phyloP scores from a whole-genome alignment of 2,797 vertebrate species.

The Staurois parvus region DNA sequence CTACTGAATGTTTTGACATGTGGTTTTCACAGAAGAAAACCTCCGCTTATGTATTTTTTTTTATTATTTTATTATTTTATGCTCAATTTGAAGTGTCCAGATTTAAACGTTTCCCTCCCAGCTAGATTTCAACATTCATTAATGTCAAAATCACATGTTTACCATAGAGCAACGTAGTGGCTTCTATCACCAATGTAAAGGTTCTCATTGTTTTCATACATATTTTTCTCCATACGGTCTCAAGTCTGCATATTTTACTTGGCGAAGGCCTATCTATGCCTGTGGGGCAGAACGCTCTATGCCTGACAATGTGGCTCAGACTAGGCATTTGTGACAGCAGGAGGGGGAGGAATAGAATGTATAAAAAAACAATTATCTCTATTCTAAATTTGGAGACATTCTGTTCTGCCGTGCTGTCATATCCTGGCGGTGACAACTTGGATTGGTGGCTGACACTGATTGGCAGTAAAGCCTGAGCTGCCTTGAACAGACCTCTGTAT shows the following conservation, averaged over 20 bases:
- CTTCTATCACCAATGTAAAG: background rate
- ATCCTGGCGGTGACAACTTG: conserved; percentile 14
- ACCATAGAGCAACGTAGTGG: background rate
- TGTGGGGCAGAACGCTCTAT: background rate
- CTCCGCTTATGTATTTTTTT: no score
- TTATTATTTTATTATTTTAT: background rate
- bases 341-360: conserved; percentile 25
- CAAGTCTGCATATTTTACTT: conserved; percentile 15
- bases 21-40: no score
- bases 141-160: background rate
- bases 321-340: conserved; percentile 58
- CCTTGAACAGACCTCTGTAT: background rate
- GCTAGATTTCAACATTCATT: background rate
- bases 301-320: conserved; percentile 53
- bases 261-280: conserved; percentile 41
- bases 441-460: conserved; percentile 34
- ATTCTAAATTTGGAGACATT: background rate
- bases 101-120: background rate
- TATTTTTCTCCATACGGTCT: conserved; percentile 14
- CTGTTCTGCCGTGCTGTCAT: background rate
- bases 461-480: conserved; percentile 36
- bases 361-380: conserved; percentile 48
- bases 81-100: background rate
- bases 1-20: no score
- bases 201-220: conserved; percentile 4